Evolutionary conservation across 1,140 invertebrate species (phyloP).

Genomic region (Drosophila sp.): DNA sequence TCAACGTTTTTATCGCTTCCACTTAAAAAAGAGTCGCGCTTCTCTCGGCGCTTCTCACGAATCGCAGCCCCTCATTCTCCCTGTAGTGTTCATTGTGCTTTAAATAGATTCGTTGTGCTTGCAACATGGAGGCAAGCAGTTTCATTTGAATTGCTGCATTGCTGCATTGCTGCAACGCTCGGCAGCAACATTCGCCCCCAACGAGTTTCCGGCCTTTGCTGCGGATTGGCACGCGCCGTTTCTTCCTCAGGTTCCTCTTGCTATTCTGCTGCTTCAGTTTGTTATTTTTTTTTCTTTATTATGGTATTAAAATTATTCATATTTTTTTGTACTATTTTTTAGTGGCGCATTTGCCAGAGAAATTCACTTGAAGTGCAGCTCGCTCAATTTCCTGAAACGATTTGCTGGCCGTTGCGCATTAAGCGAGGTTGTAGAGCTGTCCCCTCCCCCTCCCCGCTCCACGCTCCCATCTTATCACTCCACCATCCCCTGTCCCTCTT

Average conservation of each 20-base stretch:
- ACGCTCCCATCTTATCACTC: not conserved
- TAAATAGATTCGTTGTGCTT: conserved; percentile 40
- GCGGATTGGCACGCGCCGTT: conserved; percentile 43
- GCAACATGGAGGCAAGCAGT: conserved; percentile 8
- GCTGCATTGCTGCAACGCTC: conserved; percentile 39
- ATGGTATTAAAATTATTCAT: conserved; percentile 51
- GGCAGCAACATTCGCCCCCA: conserved; percentile 16
- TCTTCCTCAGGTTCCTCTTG: not conserved
- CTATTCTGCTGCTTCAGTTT: not conserved
- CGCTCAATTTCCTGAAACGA: conserved; percentile 76
- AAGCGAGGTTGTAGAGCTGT: conserved; percentile 5
- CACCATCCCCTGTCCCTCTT: not conserved
- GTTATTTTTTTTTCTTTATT: conserved; percentile 24
- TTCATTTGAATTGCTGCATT: conserved; percentile 47
- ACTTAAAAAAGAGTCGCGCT: conserved; percentile 30
- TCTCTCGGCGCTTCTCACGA: conserved; percentile 29
- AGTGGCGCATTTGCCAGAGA: conserved; percentile 33
- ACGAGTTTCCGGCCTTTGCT: conserved; percentile 39
- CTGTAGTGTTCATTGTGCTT: conserved; percentile 9
- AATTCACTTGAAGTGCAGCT: conserved; percentile 67
- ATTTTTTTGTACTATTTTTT: conserved; percentile 27
- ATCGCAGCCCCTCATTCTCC: not conserved
- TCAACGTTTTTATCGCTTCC: conserved; percentile 39
- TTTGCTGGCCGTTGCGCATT: conserved; percentile 64
- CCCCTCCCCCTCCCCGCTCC: not conserved